Conservation (phyloP, 2,797 vertebrate genomes). For the Aeoliscus strigatus region DNA sequence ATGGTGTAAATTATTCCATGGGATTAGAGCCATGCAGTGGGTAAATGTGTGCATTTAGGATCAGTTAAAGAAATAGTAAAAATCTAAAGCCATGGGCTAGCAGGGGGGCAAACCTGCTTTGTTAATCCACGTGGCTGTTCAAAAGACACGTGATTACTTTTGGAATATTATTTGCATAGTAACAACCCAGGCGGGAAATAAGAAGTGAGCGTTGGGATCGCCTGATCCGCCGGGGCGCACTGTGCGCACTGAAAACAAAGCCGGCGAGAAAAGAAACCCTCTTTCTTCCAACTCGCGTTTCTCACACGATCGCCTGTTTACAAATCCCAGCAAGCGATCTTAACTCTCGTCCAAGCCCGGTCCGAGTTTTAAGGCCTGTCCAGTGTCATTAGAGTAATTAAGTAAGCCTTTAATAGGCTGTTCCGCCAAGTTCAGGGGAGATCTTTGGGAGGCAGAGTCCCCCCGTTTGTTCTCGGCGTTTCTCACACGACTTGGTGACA, state of each 20-base stretch:
- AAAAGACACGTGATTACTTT: conserved; percentile 88
- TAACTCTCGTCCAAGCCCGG: conserved; percentile 78
- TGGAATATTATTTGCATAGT: conserved; percentile 84
- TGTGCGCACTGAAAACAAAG: conserved; percentile 78
- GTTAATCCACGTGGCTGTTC: conserved; percentile 97
- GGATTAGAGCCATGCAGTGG: conserved; percentile 87
- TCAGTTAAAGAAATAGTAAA: conserved; percentile 83
- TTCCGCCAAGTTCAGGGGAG: conserved; percentile 98
- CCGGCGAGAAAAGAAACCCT: conserved; percentile 69
- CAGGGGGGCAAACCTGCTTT: conserved; percentile 88
- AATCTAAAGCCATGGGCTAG: conserved; percentile 74
- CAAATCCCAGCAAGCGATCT: conserved; percentile 84
- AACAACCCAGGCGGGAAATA: conserved; percentile 77
- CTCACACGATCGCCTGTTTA: conserved; percentile 85
- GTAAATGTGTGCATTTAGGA: conserved; percentile 91
- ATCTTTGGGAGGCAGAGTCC: conserved; percentile 92
- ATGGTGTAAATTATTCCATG: conserved; percentile 85
- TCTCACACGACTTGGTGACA: conserved; percentile 99
- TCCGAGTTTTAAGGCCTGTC: conserved; percentile 95
- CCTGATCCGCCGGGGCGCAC: conserved; percentile 76
- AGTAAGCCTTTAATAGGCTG: conserved; percentile 99
- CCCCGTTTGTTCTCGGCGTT: conserved; percentile 93
- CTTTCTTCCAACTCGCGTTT: conserved; percentile 78
- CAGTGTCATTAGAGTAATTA: conserved; percentile 99
- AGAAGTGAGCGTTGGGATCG: conserved; percentile 67